phyloP scores from a whole-genome alignment of 2,888 invertebrate species.

The Julus scanicus region DNA sequence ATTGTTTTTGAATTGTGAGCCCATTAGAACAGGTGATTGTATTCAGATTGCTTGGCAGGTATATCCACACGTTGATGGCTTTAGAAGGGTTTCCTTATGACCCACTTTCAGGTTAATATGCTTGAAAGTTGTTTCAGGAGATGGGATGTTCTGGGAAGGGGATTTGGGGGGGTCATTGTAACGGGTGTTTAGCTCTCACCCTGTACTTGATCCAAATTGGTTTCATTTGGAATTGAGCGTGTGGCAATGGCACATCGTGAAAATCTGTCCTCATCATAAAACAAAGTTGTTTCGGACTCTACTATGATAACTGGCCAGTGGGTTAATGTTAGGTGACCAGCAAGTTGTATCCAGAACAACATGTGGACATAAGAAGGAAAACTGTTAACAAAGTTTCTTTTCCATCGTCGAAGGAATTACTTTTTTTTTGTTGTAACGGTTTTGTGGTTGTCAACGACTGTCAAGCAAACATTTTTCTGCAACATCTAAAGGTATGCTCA shows the following conservation, averaged over 20 bases:
- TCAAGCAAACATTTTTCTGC: not conserved
- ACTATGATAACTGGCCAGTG: slow-evolving; percentile 28
- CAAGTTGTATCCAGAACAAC: slow-evolving; percentile 9
- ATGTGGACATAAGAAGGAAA: not conserved
- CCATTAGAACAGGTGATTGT: slow-evolving; percentile 31
- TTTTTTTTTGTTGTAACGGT: not conserved
- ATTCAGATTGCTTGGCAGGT: slow-evolving; percentile 14
- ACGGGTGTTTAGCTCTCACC: not conserved
- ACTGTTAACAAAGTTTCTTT: not conserved
- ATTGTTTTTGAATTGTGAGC: slow-evolving; percentile 11
- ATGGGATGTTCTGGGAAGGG: not conserved
- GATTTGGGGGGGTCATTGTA: not conserved
- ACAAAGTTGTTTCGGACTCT: not conserved
- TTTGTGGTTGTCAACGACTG: not conserved
- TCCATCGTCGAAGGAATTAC: not conserved
- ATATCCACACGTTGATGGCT: not conserved
- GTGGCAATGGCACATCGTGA: not conserved
- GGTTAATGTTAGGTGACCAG: slow-evolving; percentile 21
- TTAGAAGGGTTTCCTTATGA: slow-evolving; percentile 9
- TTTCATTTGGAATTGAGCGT: slow-evolving; percentile 8
- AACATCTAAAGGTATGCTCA: not conserved
- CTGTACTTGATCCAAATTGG: slow-evolving; percentile 25
- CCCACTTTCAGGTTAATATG: slow-evolving; percentile 44
- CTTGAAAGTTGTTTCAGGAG: slow-evolving; percentile 23
- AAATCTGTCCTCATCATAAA: not conserved